A percentile compares a stretch with the other conserved stretches of the same genome.
Conservation (phyloP, 2,888 invertebrate species). For the Subacronicta megacephala region DNA sequence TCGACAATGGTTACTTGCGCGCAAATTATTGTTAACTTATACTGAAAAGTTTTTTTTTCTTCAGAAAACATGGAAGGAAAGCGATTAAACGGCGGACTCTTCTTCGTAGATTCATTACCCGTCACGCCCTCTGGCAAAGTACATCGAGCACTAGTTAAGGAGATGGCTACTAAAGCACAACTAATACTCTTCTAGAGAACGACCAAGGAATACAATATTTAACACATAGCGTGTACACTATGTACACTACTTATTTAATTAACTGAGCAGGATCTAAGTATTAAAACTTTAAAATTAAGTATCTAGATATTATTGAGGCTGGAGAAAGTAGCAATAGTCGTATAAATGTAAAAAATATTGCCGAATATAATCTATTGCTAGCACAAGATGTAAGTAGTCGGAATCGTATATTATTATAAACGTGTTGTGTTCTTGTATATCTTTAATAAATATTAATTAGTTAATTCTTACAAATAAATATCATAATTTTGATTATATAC, state of each 20-base stretch:
- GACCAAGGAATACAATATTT: constrained; percentile 15
- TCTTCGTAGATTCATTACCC: constrained; percentile 66
- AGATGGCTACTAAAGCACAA: constrained; percentile 58
- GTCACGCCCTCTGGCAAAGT: constrained; percentile 67
- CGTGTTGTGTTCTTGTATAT: too few relatives aligned
- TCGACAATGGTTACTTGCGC: too few relatives aligned
- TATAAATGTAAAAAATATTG: too few relatives aligned
- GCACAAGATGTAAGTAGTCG: too few relatives aligned
- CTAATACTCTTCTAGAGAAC: constrained; percentile 48
- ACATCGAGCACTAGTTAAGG: constrained; percentile 60
- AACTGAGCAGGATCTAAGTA: constrained; percentile 26
- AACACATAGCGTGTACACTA: neutral
- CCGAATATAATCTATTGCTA: too few relatives aligned
- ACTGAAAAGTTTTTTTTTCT: too few relatives aligned
- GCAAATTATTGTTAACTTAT: too few relatives aligned
- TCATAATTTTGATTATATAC: too few relatives aligned
- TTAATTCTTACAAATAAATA: too few relatives aligned
- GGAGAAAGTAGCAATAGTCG: too few relatives aligned
- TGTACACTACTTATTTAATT: neutral
- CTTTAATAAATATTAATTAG: too few relatives aligned
- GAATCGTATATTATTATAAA: too few relatives aligned
- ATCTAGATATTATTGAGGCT: neutral
- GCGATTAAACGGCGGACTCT: constrained; percentile 63
- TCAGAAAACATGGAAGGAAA: constrained; percentile 62
- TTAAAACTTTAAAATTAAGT: neutral